Evolutionary conservation across 1,140 invertebrate genomes (phyloP).

Genomic region (Euura saliciscinereae): DNA sequence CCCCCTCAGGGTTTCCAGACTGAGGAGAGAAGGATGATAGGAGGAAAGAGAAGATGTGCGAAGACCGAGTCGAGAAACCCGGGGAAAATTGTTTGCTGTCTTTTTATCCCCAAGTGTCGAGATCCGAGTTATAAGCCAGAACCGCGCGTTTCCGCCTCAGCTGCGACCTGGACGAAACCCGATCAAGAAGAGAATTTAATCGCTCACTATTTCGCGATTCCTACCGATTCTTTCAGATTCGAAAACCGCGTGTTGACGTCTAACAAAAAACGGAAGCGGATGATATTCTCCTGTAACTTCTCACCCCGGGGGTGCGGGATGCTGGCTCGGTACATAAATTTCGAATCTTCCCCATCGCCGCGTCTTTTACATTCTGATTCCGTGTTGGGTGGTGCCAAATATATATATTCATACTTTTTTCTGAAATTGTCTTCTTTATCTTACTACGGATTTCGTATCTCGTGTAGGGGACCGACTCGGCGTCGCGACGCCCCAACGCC

Average conservation of each 20-base stretch:
- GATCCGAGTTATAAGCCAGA: neutral
- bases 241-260: too few relatives aligned
- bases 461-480: neutral
- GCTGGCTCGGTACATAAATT: neutral
- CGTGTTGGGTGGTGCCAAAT: neutral
- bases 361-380: conserved; percentile 2
- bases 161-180: neutral
- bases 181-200: too few relatives aligned
- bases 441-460: neutral
- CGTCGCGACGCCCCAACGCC: neutral
- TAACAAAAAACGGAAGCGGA: too few relatives aligned
- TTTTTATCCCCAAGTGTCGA: neutral
- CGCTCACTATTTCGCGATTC: too few relatives aligned
- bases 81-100: neutral
- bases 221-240: too few relatives aligned
- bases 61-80: neutral
- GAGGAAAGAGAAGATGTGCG: neutral
- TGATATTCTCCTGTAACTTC: neutral
- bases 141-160: neutral
- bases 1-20: neutral
- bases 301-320: neutral
- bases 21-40: neutral
- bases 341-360: neutral
- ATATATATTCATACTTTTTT: neutral
- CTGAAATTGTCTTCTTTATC: conserved; percentile 3